Base-by-base conservation (phyloP, 2,113 vertebrate genomes). In the Zootoca vivipara region DNA sequence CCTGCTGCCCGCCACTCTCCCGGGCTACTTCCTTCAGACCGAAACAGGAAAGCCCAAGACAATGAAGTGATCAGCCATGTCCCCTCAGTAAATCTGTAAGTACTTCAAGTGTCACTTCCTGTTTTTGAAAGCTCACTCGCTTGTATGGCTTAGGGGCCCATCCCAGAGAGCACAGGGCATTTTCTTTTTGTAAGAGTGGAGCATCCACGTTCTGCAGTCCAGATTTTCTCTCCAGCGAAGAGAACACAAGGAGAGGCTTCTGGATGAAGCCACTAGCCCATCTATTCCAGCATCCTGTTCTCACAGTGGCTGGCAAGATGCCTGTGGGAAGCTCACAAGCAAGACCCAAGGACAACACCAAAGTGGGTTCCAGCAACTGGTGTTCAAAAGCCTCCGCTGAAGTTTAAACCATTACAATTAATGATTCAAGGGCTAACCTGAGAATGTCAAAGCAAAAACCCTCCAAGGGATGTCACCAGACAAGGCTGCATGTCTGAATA, bases 31-130 rank as follows among this genome's bases (percentile, higher is more conserved):
- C 96, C 96, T 95, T 92, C 89, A 91, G 89, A 85, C 67, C 90
- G 86, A 93, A 95, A 96, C 96, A 96, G 97, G 97, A 97, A 97
- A 96, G 82, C 35, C 46, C 0, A 40, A 9, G 83, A 96, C 96
- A 96, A 97, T 96, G 89, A 89, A 82, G 88, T 65, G 89, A 93
- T 92, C 86, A 74, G 94, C 79, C 87, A 83, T 0, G 3, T 89
- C 75, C 92, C 91, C 95, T 88, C 87, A 89, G 92, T 92, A 95
- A 96, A 95, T 96, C 93, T 96, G 90, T 85, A 93, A 52, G 89
- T 93, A 86, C 94, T 96, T 94, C 86, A 93, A 96, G 90, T 93
- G 93, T 93, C 87, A 88, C 91, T 96, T 97, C 97, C 96, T 97
- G 96, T 97, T 97, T 96, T 95, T 94, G 87, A 91, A 95, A 91